Evolutionary conservation across 2,888 invertebrate species (phyloP).

Genomic region (Pedicia rivosa): DNA sequence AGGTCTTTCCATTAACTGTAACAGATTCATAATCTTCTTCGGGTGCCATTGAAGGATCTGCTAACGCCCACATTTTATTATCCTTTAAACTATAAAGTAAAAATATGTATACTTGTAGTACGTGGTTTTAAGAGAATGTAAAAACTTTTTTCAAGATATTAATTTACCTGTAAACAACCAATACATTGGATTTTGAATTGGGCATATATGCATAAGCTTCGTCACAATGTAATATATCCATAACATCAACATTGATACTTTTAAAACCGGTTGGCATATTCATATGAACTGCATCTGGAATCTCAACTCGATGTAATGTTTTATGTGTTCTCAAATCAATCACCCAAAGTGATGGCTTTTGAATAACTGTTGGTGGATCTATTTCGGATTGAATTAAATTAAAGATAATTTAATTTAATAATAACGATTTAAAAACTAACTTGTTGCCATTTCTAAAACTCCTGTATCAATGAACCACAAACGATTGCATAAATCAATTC

Average conservation of each 20-base stretch:
- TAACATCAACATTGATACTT: conserved; percentile 51
- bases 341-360: conserved; percentile 45
- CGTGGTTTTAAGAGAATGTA: neutral
- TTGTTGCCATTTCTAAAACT: conserved; percentile 47
- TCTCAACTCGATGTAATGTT: conserved; percentile 38
- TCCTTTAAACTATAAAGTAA: conserved; percentile 31
- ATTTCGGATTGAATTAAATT: no score
- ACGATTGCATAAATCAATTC: conserved; percentile 51
- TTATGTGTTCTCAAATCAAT: conserved; percentile 48
- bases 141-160: neutral
- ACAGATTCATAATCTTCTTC: conserved; percentile 49
- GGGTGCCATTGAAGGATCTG: conserved; percentile 58
- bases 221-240: conserved; percentile 35
- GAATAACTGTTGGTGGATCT: conserved; percentile 20
- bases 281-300: conserved; percentile 24
- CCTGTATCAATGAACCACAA: conserved; percentile 72
- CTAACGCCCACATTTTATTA: conserved; percentile 49
- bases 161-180: conserved; percentile 28
- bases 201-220: conserved; percentile 57
- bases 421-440: conserved; percentile 15
- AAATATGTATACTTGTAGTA: conserved; percentile 1
- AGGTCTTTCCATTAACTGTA: conserved; percentile 46
- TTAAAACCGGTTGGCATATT: conserved; percentile 34
- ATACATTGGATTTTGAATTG: conserved; percentile 20
- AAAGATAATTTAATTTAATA: no score